These are phyloP conservation scores for Benthosema pterotum DNA, from an alignment of 2,797 vertebrate species.

Conservation along the genomic window DNA sequence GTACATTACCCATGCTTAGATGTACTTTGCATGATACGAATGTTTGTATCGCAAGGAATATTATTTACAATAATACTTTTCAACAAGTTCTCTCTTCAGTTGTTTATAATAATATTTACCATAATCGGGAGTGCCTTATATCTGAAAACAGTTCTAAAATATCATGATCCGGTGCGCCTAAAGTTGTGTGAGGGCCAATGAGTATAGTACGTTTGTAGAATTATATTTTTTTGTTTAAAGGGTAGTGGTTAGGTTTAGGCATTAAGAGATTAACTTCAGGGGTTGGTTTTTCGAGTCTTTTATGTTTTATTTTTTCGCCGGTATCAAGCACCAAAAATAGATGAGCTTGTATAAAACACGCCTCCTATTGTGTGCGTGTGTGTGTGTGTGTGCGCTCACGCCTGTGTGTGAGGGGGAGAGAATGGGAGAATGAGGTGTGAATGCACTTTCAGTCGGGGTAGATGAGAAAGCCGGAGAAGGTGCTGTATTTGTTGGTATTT, in stretches of 20 bases:
- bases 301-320: too few species aligned
- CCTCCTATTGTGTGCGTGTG: conserved; percentile 1
- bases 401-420: background rate
- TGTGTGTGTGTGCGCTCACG: background rate
- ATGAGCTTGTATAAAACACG: too few species aligned
- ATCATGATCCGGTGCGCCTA: too few species aligned
- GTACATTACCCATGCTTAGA: conserved; percentile 46
- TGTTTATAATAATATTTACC: conserved; percentile 42
- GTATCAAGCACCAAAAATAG: too few species aligned
- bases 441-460: conserved; percentile 87
- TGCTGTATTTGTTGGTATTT: conserved; percentile 97
- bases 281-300: too few species aligned
- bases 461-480: conserved; percentile 96
- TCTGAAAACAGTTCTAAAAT: too few species aligned
- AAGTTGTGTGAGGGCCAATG: too few species aligned
- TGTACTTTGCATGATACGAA: conserved; percentile 52
- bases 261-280: too few species aligned
- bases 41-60: conserved; percentile 53
- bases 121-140: too few species aligned
- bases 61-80: conserved; percentile 65
- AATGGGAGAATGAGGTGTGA: background rate
- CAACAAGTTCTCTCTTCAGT: conserved; percentile 42
- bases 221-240: too few species aligned
- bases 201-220: too few species aligned
- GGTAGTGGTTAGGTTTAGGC: too few species aligned